Evolutionary conservation across 2,888 invertebrate species (phyloP), one percentile per base, ranked within the genome.

Genomic region (Graphium colonna): DNA sequence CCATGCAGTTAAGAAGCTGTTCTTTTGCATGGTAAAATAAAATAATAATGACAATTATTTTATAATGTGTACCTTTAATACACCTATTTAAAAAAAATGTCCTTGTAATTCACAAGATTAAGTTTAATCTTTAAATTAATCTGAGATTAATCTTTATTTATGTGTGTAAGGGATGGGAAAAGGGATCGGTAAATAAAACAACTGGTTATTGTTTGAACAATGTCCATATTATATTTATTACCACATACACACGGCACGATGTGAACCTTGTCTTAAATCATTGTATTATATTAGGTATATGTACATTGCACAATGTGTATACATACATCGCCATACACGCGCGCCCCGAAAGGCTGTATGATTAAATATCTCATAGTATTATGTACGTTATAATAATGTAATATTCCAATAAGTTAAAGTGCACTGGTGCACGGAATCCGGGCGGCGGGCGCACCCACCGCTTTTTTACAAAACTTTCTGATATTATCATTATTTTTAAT

Each of bases 201-300:
- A 85, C 82, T 77, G 79, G 76, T 91, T 85, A 88, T 92, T 92
- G 92, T 93, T 94, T 94, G 94, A 94, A 94, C 94, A 94, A 94
- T 94, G 94, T 94, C 94, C 94, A 94, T 94, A 94, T 94, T 94
- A 93, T 94, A 94, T 94, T 93, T 94, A 92, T 92, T 93, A 94
- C 93, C 94, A 94, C 94, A 94, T 94, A 94, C 94, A 94, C 94
- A 94, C 94, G 94, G 94, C 94, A 94, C 94, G 94, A 94, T 94
- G 95, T 94, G 94, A 95, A 94, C 94, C 94, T 94, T 94, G 93
- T 94, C 94, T 94, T 94, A 92, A 89, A 93, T 93, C 93, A 92
- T 92, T 92, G 91, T 92, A 92, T 92, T 89, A 88, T 90, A 90
- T 82, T 92, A 92, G 92, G 92, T 92, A 92, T 92, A 92, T 93